These are phyloP conservation scores for Drosophila nikananu DNA, from an alignment of 1,140 invertebrate species.

Conservation along the genomic window DNA sequence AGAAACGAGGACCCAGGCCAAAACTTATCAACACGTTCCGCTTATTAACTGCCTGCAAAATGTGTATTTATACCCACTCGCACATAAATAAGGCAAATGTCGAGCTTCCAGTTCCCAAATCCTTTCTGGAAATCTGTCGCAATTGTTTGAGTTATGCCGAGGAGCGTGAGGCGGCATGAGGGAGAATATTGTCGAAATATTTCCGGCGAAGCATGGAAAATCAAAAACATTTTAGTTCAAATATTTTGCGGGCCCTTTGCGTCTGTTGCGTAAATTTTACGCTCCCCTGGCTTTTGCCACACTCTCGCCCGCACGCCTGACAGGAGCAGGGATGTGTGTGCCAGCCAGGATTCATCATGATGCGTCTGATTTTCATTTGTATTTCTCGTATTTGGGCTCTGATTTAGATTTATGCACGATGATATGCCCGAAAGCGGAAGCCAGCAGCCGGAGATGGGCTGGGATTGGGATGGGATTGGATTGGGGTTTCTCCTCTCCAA, in stretches of 20 bases:
- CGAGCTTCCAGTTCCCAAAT: conserved; percentile 23
- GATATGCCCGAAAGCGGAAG: conserved; percentile 69
- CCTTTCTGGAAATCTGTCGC: conserved; percentile 61
- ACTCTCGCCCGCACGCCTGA: background rate
- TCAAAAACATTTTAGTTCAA: conserved; percentile 56
- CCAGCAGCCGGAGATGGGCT: conserved; percentile 22
- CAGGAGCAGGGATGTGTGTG: conserved; percentile 17
- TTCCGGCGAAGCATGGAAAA: conserved; percentile 47
- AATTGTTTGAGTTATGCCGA: conserved; percentile 58
- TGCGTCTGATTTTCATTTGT: conserved; percentile 70
- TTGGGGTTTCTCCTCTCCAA: background rate
- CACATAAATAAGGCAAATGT: conserved; percentile 54
- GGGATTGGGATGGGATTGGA: background rate
- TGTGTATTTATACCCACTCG: conserved; percentile 25
- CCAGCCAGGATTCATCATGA: conserved; percentile 44
- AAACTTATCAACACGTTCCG: conserved; percentile 75
- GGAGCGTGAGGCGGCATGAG: conserved; percentile 17
- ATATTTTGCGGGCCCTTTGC: conserved; percentile 34
- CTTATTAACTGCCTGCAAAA: conserved; percentile 63
- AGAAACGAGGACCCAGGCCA: conserved; percentile 25
- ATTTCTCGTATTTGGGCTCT: conserved; percentile 64
- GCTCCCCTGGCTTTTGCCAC: conserved; percentile 48
- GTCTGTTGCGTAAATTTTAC: conserved; percentile 61
- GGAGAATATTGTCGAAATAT: conserved; percentile 65
- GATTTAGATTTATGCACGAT: conserved; percentile 70